Conservation (phyloP, 1,140 invertebrate species). For the Musca vetustissima region DNA sequence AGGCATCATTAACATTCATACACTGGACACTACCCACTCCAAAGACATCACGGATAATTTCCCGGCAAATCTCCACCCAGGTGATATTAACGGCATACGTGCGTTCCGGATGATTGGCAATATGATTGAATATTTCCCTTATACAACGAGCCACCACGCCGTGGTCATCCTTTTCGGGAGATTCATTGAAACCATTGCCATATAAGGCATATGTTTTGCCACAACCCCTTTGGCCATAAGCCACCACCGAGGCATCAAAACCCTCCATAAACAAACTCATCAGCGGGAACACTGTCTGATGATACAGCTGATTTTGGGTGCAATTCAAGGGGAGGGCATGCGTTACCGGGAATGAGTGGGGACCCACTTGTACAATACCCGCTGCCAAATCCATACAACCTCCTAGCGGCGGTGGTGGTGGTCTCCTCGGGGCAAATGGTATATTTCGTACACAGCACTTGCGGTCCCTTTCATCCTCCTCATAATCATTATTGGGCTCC, state of each 20-base stretch:
- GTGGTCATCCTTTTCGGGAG: slow-evolving; percentile 70
- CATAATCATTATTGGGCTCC: slow-evolving; percentile 42
- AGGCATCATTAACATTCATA: slow-evolving; percentile 59
- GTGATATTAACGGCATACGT: slow-evolving; percentile 65
- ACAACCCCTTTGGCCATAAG: slow-evolving; percentile 75
- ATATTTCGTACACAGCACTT: slow-evolving; percentile 65
- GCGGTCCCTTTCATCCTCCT: slow-evolving; percentile 60
- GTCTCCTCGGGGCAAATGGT: too few species aligned
- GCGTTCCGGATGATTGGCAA: slow-evolving; percentile 62
- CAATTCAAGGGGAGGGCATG: slow-evolving; percentile 56
- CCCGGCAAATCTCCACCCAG: slow-evolving; percentile 66
- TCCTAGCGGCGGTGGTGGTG: too few species aligned
- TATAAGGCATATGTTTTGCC: slow-evolving; percentile 80
- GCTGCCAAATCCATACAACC: slow-evolving; percentile 35
- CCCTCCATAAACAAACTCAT: slow-evolving; percentile 68
- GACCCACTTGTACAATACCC: slow-evolving; percentile 48
- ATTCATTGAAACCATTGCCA: slow-evolving; percentile 70
- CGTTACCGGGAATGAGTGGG: slow-evolving; percentile 49
- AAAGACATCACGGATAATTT: slow-evolving; percentile 60
- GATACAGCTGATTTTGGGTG: slow-evolving; percentile 57
- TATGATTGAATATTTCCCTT: slow-evolving; percentile 70
- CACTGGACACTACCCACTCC: slow-evolving; percentile 61
- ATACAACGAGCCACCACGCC: slow-evolving; percentile 76
- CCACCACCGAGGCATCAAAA: slow-evolving; percentile 73
- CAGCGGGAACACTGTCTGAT: slow-evolving; percentile 57